Conservation (phyloP, 2,113 vertebrate genomes). For the Caloenas nicobarica region DNA sequence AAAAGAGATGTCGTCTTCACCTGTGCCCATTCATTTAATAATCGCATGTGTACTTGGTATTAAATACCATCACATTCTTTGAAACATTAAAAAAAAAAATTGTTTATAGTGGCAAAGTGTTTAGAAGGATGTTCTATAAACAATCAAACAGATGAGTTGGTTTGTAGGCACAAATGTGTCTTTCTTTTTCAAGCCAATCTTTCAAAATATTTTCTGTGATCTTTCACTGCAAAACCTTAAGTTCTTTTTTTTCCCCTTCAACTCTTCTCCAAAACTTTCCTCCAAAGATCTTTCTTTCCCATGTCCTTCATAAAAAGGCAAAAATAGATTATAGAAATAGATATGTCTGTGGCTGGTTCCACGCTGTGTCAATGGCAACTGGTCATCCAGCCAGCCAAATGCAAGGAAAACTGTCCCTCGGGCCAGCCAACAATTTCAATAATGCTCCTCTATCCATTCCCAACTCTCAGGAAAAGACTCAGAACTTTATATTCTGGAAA, state of each 20-base stretch:
- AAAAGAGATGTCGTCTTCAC: background rate
- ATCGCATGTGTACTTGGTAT: background rate
- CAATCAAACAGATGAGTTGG: background rate
- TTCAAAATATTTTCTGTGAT: background rate
- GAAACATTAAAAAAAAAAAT: background rate
- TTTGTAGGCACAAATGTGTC: background rate
- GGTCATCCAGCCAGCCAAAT: background rate
- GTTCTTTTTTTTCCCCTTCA: background rate
- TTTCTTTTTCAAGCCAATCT: background rate
- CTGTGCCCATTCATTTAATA: background rate
- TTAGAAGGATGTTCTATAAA: background rate
- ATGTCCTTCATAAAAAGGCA: background rate
- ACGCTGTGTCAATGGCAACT: background rate
- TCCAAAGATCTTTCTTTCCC: background rate
- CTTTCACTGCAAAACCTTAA: background rate
- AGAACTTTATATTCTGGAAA: background rate
- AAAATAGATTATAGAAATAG: background rate
- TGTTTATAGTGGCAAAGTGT: background rate
- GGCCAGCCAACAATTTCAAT: background rate
- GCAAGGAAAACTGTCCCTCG: background rate
- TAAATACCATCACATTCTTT: background rate
- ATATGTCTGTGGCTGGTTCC: background rate
- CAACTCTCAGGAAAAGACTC: background rate
- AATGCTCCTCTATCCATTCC: background rate
- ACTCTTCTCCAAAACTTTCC: background rate